Evolutionary conservation across 2,113 vertebrate species (phyloP), one percentile per base, ranked within the genome.

Genomic region (Ictalurus furcatus): DNA sequence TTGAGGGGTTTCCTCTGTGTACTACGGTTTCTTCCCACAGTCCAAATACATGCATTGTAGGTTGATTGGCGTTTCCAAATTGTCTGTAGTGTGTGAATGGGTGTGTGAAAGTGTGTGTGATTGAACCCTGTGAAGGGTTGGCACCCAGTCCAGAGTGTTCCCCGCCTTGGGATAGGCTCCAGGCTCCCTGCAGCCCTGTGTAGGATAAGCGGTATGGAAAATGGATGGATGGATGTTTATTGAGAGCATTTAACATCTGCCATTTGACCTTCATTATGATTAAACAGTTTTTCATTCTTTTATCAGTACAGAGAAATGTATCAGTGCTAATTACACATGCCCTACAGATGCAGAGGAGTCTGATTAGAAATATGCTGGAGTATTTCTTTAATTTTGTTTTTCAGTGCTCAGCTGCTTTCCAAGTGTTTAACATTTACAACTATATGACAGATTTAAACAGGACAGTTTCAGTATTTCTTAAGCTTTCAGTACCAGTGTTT

Each of bases 321-420:
- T 48, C 73, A 74, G 12, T 58, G 54, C 52, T 56, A 21, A 81
- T 19, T 37, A 61, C 56, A 83, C 54, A 11, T 34, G 56, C n/a
- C 6, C 58, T 61, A 61, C 56, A 83, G 34, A 61, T 25, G 21
- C 56, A 40, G 34, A 58, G n/a, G 54, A 80, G 28, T 80, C 28
- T 4, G 52, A 28, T 17, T n/a, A 56, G 52, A 83, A 83, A 83
- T 37, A 83, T 83, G 19, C 81, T 83, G 81, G 81, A 40, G 81
- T 83, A 28, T 83, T 83, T 83, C 30, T 83, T 21, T 54, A 52
- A 54, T 19, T 82, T 17, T 61, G 1, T 83, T 59, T 40, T 81
- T 61, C 37, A 40, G 30, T 37, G 25, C 80, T 23, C 40, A 14
- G 58, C 58, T 83, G 34, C 30, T 59, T 37, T 82, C 4, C 8